A percentile compares a stretch with the other conserved stretches of the same genome.
These are phyloP conservation scores for Microplitis demolitor DNA, from an alignment of 1,140 invertebrate species.

Conservation along the genomic window DNA sequence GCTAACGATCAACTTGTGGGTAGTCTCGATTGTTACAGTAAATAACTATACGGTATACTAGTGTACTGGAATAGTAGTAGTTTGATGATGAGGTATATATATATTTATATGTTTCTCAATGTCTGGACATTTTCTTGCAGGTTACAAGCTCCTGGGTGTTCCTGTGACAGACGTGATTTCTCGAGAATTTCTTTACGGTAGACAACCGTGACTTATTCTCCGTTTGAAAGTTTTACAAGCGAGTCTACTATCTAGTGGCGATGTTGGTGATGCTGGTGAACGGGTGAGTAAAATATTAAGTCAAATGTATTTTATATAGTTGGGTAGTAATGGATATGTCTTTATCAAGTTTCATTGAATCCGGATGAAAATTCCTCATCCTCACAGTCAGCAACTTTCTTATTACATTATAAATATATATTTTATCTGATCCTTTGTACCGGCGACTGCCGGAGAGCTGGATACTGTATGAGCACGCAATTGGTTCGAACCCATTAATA, in stretches of 20 bases:
- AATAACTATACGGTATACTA: too few relatives aligned
- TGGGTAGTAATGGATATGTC: conserved; percentile 13
- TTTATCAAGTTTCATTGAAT: conserved; percentile 1
- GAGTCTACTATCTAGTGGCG: too few relatives aligned
- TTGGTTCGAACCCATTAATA: conserved; percentile 37
- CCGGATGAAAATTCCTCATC: conserved; percentile 12
- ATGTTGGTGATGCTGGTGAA: too few relatives aligned
- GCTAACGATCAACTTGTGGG: too few relatives aligned
- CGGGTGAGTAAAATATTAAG: background rate
- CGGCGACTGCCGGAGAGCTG: too few relatives aligned
- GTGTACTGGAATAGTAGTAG: too few relatives aligned
- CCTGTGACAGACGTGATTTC: conserved; percentile 12
- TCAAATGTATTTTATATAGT: background rate
- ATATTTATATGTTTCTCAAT: background rate
- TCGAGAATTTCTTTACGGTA: background rate
- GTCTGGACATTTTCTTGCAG: background rate
- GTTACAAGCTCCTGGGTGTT: conserved; percentile 15
- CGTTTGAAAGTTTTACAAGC: too few relatives aligned
- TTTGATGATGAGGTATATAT: too few relatives aligned
- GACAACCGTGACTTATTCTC: conserved; percentile 8
- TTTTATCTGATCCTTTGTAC: too few relatives aligned
- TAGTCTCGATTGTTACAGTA: too few relatives aligned
- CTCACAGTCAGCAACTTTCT: conserved; percentile 41
- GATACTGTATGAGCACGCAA: conserved; percentile 6
- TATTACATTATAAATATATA: background rate